phyloP scores from a whole-genome alignment of 53 echinoderm and acorn worm genomes.

The Holothuria leucospilota region DNA sequence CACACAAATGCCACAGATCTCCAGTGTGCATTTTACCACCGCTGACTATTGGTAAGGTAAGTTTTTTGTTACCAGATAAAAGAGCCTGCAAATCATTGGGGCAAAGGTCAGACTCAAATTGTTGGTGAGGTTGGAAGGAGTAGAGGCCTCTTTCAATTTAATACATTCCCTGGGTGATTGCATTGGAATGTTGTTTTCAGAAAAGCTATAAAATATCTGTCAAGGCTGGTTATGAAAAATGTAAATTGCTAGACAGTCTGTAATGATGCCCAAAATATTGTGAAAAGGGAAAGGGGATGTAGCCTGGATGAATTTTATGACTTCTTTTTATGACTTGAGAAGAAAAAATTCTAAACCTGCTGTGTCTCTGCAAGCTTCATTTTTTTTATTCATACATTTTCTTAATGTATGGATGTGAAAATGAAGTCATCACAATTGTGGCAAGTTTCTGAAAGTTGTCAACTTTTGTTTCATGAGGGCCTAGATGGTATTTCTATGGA shows the following conservation, averaged over 20 bases:
- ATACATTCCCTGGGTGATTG: constrained; percentile 32
- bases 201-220: constrained; percentile 37
- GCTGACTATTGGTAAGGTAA: not conserved
- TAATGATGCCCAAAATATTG: constrained; percentile 31
- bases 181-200: constrained; percentile 39
- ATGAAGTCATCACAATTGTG: too few species aligned
- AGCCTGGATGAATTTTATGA: too few species aligned
- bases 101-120: constrained; percentile 26
- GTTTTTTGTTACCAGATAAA: constrained; percentile 32
- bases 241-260: constrained; percentile 30
- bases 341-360: too few species aligned
- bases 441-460: too few species aligned
- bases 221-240: constrained; percentile 29
- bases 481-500: too few species aligned
- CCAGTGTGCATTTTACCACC: too few species aligned
- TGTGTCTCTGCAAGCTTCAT: too few species aligned
- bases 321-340: too few species aligned
- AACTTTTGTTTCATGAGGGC: too few species aligned
- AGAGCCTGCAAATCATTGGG: constrained; percentile 16
- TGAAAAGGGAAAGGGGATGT: too few species aligned
- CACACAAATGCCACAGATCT: constrained; percentile 2
- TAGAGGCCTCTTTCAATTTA: constrained; percentile 46
- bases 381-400: too few species aligned
- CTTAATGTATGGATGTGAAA: too few species aligned
- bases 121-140: constrained; percentile 18